Conservation (phyloP, 2,797 vertebrate genomes). For the Sphaeramia orbicularis region DNA sequence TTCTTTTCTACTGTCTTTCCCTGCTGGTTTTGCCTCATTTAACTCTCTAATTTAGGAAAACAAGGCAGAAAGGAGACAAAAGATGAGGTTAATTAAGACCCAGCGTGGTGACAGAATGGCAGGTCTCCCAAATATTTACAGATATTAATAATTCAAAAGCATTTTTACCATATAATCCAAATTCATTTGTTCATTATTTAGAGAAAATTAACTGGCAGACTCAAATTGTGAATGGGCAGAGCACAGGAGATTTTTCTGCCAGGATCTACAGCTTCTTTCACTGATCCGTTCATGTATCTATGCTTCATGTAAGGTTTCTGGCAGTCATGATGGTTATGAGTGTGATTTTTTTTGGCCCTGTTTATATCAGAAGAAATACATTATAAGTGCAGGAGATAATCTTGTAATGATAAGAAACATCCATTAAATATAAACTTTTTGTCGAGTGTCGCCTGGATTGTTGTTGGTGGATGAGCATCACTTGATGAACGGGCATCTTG, state of each 20-base stretch:
- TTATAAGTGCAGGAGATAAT: too few relatives aligned
- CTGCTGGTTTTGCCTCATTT: conserved; percentile 43
- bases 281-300: not conserved
- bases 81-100: conserved; percentile 22
- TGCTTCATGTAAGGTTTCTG: not conserved
- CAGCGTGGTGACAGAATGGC: conserved; percentile 5
- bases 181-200: conserved; percentile 22
- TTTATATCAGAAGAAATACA: not conserved
- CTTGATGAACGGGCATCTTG: too few relatives aligned
- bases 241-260: conserved; percentile 1
- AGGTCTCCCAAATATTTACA: conserved; percentile 29
- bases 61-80: conserved; percentile 28
- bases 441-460: not conserved
- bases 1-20: conserved; percentile 27
- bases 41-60: conserved; percentile 46
- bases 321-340: too few relatives aligned
- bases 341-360: too few relatives aligned
- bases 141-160: conserved; percentile 14
- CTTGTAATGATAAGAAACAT: too few relatives aligned
- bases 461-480: too few relatives aligned
- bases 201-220: conserved; percentile 18
- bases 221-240: not conserved
- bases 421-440: not conserved
- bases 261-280: conserved; percentile 1
- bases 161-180: conserved; percentile 26